Base-by-base conservation (phyloP, 64 coral and sea anemone genomes). In the Stylophora pistillata region DNA sequence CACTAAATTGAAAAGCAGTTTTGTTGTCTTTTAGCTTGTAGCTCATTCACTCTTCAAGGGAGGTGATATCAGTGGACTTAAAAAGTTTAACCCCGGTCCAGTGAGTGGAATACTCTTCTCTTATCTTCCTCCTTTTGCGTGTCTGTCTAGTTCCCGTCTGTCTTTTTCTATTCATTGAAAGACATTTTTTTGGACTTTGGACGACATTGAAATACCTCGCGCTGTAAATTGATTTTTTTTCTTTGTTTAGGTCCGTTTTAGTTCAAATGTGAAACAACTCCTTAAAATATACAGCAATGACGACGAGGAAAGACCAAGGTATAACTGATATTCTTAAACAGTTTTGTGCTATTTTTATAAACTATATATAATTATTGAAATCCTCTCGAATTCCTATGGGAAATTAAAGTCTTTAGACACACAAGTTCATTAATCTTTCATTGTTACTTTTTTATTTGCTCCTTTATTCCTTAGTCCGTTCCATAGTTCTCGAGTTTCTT, bases 1-100 rank as follows among this genome's bases (percentile, higher is more conserved):
- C 21, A 11, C 0, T 21, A 25, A 68, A 25, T 23, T 5, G 12
- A n/a, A 68, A 41, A 9, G n/a, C 32, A 30, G 9, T 27, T 59
- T 4, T 10, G 59, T 60, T 29, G 0, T 60, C n/a, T 29, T 71
- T 83, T 72, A 91, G 90, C 83, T 91, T 52, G 73, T 73, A 3
- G 58, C 71, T 55, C 82, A 86, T 71, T 12, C 90, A 18, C 86
- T 91, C 53, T 91, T 91, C 52, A 86, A 47, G 78, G 74, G 84
- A 26, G 90, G 81, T 86, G 82, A 91, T 28, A n/a, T 91, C 4
- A 78, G 59, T 71, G 72, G 74, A 31, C 65, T 91, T 5, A 78
- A 86, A 23, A 76, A 91, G 16, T 86, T 56, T 55, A 84, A 84
- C 37, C 71, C 53, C 34, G 85, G 85, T 57, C 70, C 85, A 1